These are phyloP conservation scores for Ernsta delagoae DNA, from an alignment of 2,888 invertebrate genomes.

Conservation along the genomic window DNA sequence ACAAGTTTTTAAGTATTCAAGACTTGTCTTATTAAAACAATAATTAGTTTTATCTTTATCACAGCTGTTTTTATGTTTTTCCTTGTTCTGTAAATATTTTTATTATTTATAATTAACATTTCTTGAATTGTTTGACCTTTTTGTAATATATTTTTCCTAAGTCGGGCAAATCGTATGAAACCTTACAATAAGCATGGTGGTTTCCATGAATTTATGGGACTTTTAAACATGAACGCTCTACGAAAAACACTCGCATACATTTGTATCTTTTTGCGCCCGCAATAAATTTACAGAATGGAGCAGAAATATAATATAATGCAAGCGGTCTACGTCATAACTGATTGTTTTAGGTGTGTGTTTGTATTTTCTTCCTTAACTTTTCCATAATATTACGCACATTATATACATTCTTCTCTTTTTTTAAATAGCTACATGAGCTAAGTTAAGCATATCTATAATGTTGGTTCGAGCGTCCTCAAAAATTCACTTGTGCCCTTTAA, in stretches of 20 bases:
- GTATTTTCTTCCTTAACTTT: too few species aligned
- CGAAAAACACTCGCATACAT: conserved; percentile 12
- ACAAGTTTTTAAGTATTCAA: too few species aligned
- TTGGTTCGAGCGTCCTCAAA: too few species aligned
- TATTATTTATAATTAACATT: background rate
- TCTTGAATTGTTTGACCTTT: background rate
- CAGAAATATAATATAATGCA: conserved; percentile 11
- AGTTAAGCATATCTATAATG: too few species aligned
- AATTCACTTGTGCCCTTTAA: too few species aligned
- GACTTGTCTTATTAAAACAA: too few species aligned
- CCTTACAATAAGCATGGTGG: background rate
- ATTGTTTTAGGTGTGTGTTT: background rate
- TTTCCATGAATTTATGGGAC: background rate
- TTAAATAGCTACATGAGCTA: too few species aligned
- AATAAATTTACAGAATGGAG: conserved; percentile 13
- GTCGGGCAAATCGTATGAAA: background rate
- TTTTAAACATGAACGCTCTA: conserved; percentile 14
- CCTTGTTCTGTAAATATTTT: background rate
- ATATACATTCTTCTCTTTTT: too few species aligned
- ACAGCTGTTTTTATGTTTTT: too few species aligned
- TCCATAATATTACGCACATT: too few species aligned
- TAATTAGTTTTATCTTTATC: too few species aligned
- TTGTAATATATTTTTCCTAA: background rate
- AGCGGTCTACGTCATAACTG: background rate
- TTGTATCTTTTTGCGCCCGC: conserved; percentile 10